These are phyloP conservation scores for Drosophila maculinotata DNA, from an alignment of 2,888 invertebrate species.

Conservation along the genomic window DNA sequence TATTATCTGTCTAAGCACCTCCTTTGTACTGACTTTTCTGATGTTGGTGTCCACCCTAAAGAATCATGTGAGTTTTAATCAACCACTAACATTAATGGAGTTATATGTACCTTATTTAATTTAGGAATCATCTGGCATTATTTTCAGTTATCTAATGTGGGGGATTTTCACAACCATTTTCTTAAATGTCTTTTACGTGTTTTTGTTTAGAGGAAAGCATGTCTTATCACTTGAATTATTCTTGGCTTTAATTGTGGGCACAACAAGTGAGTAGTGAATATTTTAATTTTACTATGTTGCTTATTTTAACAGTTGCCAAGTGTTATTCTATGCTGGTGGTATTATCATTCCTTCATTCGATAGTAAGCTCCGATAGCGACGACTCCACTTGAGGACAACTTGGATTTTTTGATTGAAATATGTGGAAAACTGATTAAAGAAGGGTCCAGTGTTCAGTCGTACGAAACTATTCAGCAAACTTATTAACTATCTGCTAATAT, in stretches of 20 bases:
- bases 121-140: slow-evolving; percentile 51
- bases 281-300: neutral
- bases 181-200: slow-evolving; percentile 14
- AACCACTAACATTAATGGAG: neutral
- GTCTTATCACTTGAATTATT: neutral
- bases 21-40: slow-evolving; percentile 27
- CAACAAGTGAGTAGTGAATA: slow-evolving; percentile 36
- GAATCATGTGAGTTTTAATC: slow-evolving; percentile 35
- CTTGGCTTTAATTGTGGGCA: slow-evolving; percentile 10
- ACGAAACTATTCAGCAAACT: too few species aligned
- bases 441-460: too few species aligned
- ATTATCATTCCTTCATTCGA: slow-evolving; percentile 39
- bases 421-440: too few species aligned
- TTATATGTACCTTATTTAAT: neutral
- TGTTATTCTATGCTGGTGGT: slow-evolving; percentile 48
- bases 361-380: slow-evolving; percentile 45
- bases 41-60: slow-evolving; percentile 47
- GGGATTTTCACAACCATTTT: slow-evolving; percentile 35
- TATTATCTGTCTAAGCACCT: slow-evolving; percentile 27
- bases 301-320: slow-evolving; percentile 38
- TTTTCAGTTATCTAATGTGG: slow-evolving; percentile 50
- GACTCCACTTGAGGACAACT: slow-evolving; percentile 18
- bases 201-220: accelerated
- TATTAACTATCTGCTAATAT: too few species aligned
- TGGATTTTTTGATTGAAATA: neutral